Base-by-base conservation (phyloP, 2,888 invertebrate genomes). In the Lutraria lutraria region DNA sequence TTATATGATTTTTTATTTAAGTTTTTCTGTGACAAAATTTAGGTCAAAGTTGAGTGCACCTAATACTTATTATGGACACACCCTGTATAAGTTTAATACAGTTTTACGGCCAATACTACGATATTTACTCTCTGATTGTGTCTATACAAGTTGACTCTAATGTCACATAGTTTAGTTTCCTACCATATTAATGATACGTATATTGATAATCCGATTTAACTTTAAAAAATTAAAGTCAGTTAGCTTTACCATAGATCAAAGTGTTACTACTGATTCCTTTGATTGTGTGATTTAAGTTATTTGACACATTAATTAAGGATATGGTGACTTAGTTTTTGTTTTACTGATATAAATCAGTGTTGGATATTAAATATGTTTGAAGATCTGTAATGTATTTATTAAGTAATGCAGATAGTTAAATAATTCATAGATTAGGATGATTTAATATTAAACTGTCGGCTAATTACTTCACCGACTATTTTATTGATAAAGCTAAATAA, bases 151-250 rank as follows among this genome's bases (percentile, higher is more conserved):
- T 34, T 76, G 29, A 76, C 29, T 76, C 29, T 34, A 84, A 76
- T 54, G 15, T 29, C 72, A 56, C 79, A 85, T 85, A 85, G 29
- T 56, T 80, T 43, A 60, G 85, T 85, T 85, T 53, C 88, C 84
- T 84, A 84, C 84, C 63, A 56, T 81, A 81, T 54, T 81, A 54
- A 19, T 29, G 29, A 88, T 16, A 68, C 85, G 79, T 83, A 80
- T 54, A 56, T 81, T 68, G 81, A 88, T 88, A 88, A 88, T 84
- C 84, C 16, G 85, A 88, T 88, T 88, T 88, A 21, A 81, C 81
- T 31, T 15, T 83, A 53, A 85, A 81, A 56, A 76, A 34, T 25
- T 76, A 13, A 76, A 76, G 76, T 76, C 76, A 76, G 34, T 34
- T 72, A 31, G 19, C 63, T 68, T 68, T 25, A 68, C 63, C 12